Conservation (phyloP, 1,140 invertebrate genomes). For the Drosophila yakuba region DNA sequence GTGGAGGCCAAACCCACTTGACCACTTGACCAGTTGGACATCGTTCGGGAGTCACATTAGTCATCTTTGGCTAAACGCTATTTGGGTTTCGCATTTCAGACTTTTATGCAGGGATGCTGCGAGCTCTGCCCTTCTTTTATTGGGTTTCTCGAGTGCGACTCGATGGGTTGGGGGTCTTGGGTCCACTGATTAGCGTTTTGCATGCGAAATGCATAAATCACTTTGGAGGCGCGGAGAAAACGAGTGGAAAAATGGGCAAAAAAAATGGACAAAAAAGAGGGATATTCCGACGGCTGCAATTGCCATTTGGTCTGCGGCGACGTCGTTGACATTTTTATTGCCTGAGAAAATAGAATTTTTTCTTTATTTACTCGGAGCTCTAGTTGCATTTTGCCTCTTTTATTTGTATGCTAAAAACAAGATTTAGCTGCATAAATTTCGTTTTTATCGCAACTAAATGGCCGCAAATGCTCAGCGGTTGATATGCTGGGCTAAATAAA, state of each 20-base stretch:
- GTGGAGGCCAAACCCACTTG: slow-evolving; percentile 46
- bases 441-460: slow-evolving; percentile 79
- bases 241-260: slow-evolving; percentile 3
- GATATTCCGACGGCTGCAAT: slow-evolving; percentile 55
- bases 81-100: slow-evolving; percentile 62
- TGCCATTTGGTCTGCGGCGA: slow-evolving; percentile 62
- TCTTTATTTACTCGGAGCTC: slow-evolving; percentile 40
- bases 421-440: slow-evolving; percentile 73
- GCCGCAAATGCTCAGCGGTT: slow-evolving; percentile 68
- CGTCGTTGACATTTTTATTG: slow-evolving; percentile 82
- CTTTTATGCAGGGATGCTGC: slow-evolving; percentile 17
- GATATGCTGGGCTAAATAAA: slow-evolving; percentile 70
- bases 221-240: slow-evolving; percentile 5
- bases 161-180: slow-evolving; percentile 15
- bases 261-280: slow-evolving; percentile 8
- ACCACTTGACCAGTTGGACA: slow-evolving; percentile 72
- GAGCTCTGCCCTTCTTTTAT: slow-evolving; percentile 46
- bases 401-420: slow-evolving; percentile 26
- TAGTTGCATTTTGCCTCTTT: slow-evolving; percentile 26
- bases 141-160: slow-evolving; percentile 38
- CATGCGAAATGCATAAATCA: slow-evolving; percentile 81
- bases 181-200: slow-evolving; percentile 77
- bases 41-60: slow-evolving; percentile 61
- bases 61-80: slow-evolving; percentile 80
- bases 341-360: slow-evolving; percentile 80